phyloP scores from a whole-genome alignment of 2,113 vertebrate species.

The Eidolon helvum region DNA sequence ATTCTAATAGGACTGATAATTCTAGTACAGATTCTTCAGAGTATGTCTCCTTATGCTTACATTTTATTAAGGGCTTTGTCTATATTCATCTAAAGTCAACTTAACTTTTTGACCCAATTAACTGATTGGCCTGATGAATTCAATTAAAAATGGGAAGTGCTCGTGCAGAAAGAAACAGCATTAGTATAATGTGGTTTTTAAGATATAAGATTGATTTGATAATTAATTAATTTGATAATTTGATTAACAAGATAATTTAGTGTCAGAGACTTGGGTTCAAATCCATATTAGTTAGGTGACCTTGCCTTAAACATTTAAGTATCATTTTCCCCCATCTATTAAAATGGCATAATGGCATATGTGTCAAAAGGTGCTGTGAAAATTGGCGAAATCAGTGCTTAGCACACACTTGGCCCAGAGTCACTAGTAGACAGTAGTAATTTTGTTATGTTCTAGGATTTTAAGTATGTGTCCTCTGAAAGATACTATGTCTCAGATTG shows the following conservation, averaged over 20 bases:
- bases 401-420: not conserved
- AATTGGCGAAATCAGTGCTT: not conserved
- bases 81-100: conserved; percentile 14
- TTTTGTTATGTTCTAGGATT: not conserved
- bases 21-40: not conserved
- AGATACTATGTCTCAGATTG: not conserved
- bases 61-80: conserved; percentile 36
- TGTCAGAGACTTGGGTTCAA: conserved; percentile 53
- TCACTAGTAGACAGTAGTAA: not conserved
- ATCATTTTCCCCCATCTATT: not conserved
- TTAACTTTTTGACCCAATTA: conserved; percentile 74
- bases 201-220: conserved; percentile 58
- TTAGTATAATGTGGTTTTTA: conserved; percentile 67
- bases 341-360: not conserved
- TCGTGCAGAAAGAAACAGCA: conserved; percentile 39
- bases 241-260: conserved; percentile 68
- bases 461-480: not conserved
- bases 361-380: not conserved
- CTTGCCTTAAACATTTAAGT: not conserved
- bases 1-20: not conserved
- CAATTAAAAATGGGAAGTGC: conserved; percentile 63
- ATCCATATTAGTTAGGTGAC: not conserved
- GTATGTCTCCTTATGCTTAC: not conserved
- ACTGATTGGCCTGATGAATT: conserved; percentile 66
- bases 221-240: conserved; percentile 65